phyloP scores from a whole-genome alignment of 1,140 invertebrate species.

The Armadillidium nasatum region DNA sequence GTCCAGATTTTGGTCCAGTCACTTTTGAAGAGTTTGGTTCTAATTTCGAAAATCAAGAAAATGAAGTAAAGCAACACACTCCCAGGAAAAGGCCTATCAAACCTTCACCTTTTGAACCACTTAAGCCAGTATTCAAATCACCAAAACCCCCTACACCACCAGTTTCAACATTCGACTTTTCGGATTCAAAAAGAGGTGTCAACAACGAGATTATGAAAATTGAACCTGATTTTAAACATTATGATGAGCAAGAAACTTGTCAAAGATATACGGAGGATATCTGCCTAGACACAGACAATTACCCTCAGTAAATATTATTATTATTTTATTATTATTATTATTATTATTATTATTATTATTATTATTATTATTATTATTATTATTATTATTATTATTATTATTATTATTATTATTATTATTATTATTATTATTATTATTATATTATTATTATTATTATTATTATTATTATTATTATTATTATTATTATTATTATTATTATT shows the following conservation, averaged over 20 bases:
- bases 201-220: constrained; percentile 21
- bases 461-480: background rate
- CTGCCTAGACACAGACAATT: constrained; percentile 67
- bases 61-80: background rate
- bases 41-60: constrained; percentile 10
- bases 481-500: constrained; percentile 8
- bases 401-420: background rate
- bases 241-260: constrained; percentile 7
- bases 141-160: constrained; percentile 7
- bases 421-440: background rate
- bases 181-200: constrained; percentile 12
- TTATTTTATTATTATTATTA: constrained; percentile 17
- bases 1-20: constrained; percentile 42
- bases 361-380: constrained; percentile 13
- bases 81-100: background rate
- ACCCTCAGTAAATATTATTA: constrained; percentile 64
- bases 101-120: constrained; percentile 17
- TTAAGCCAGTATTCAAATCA: background rate
- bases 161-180: background rate
- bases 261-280: constrained; percentile 64
- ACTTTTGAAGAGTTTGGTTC: constrained; percentile 34
- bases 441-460: background rate
- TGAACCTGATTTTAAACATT: background rate
- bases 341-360: constrained; percentile 20
- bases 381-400: constrained; percentile 24